Conservation (phyloP, 1,140 invertebrate species). For the Teleopsis dalmanni region DNA sequence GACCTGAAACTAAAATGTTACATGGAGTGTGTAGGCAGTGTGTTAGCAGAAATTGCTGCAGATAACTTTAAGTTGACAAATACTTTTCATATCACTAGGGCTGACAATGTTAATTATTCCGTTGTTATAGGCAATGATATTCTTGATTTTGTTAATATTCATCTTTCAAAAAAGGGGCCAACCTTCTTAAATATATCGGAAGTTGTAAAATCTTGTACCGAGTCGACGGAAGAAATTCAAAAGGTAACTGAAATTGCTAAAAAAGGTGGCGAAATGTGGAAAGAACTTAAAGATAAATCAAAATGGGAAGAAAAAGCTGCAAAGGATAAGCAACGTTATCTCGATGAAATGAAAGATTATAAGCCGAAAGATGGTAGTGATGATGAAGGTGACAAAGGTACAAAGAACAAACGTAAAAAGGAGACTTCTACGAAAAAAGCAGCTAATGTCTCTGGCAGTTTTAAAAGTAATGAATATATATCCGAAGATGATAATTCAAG, state of each 20-base stretch:
- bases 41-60: too few species aligned
- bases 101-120: too few species aligned
- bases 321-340: constrained; percentile 80
- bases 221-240: too few species aligned
- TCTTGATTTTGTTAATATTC: too few species aligned
- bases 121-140: too few species aligned
- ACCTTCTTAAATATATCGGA: too few species aligned
- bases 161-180: too few species aligned
- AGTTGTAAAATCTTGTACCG: too few species aligned
- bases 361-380: constrained; percentile 53
- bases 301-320: constrained; percentile 82
- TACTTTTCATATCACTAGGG: too few species aligned
- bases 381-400: constrained; percentile 43
- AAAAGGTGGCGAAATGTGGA: constrained; percentile 93
- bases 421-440: constrained; percentile 46
- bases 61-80: too few species aligned
- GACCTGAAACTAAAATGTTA: too few species aligned
- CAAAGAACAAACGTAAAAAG: constrained; percentile 48
- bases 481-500: constrained; percentile 55
- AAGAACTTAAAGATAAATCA: constrained; percentile 82
- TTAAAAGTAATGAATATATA: constrained; percentile 91
- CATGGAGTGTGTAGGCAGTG: too few species aligned
- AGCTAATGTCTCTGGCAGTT: constrained; percentile 49
- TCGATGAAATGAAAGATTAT: constrained; percentile 81
- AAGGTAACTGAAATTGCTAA: constrained; percentile 88